These are phyloP conservation scores for Zaprionus taronus DNA, from an alignment of 1,140 invertebrate species.

Conservation along the genomic window DNA sequence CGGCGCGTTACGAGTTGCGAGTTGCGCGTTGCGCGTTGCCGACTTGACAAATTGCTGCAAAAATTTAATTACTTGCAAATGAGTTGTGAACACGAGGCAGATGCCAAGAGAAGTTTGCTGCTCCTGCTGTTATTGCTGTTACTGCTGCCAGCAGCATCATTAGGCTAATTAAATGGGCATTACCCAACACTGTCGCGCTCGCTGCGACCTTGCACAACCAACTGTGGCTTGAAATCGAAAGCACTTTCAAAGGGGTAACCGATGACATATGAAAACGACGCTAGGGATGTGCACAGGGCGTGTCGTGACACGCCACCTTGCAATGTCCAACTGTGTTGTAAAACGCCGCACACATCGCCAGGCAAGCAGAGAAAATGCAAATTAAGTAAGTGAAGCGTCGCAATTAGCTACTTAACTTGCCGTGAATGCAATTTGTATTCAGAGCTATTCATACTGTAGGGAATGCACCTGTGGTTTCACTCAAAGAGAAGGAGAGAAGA, in stretches of 20 bases:
- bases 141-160: slow-evolving; percentile 35
- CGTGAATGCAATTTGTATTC: slow-evolving; percentile 3
- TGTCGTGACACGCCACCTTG: background rate
- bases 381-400: background rate
- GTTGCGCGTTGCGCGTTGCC: slow-evolving; percentile 17
- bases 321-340: background rate
- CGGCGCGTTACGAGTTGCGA: background rate
- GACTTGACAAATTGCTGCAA: slow-evolving; percentile 61
- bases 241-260: background rate
- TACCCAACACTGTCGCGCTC: slow-evolving; percentile 31
- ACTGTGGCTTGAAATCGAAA: slow-evolving; percentile 20
- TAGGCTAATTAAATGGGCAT: slow-evolving; percentile 58
- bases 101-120: slow-evolving; percentile 33
- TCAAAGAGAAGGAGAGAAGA: background rate
- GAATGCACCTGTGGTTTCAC: background rate
- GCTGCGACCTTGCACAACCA: background rate
- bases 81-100: slow-evolving; percentile 51
- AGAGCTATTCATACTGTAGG: background rate
- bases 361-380: background rate
- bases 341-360: background rate
- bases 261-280: background rate
- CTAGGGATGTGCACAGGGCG: background rate
- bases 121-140: background rate
- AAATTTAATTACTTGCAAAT: slow-evolving; percentile 70
- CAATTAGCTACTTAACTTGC: slow-evolving; percentile 2